Evolutionary conservation across 2,797 vertebrate species (phyloP).

Genomic region (Parambassis ranga): DNA sequence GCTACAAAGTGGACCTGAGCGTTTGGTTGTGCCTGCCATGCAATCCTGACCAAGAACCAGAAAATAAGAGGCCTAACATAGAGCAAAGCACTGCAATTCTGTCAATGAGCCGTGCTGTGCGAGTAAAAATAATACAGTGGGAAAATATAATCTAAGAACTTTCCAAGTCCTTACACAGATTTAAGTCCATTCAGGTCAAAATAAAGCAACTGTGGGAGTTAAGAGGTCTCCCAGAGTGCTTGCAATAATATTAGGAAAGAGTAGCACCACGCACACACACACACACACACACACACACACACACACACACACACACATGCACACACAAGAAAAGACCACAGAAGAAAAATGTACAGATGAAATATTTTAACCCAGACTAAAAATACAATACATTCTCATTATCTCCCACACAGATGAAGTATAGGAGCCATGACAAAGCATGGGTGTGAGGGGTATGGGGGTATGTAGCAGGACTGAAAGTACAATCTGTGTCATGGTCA

Average conservation of each 20-base stretch:
- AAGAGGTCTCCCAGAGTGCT: constrained; percentile 22
- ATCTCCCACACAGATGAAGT: too few relatives aligned
- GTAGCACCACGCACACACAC: background rate
- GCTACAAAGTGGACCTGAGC: constrained; percentile 38
- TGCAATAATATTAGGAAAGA: background rate
- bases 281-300: too few relatives aligned
- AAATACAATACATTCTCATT: too few relatives aligned
- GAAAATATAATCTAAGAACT: constrained; percentile 64
- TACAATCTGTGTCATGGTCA: constrained; percentile 8
- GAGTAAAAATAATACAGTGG: constrained; percentile 66
- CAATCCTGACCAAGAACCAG: constrained; percentile 38
- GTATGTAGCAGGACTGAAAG: background rate
- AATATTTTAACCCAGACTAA: too few relatives aligned
- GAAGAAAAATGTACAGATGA: too few relatives aligned
- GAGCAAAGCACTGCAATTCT: constrained; percentile 60
- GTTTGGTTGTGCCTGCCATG: constrained; percentile 20
- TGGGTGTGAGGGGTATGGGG: too few relatives aligned
- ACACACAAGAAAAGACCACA: too few relatives aligned
- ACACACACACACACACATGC: too few relatives aligned
- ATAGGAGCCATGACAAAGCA: too few relatives aligned
- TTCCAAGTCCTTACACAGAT: constrained; percentile 18
- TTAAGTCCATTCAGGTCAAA: constrained; percentile 42
- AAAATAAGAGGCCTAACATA: constrained; percentile 66
- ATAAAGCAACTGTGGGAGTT: constrained; percentile 15
- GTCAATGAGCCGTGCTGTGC: constrained; percentile 66